Percentiles rank a stretch among this genome's conserved stretches.
Evolutionary conservation across 2,797 vertebrate species (phyloP).

Genomic region (Nasua narica): DNA sequence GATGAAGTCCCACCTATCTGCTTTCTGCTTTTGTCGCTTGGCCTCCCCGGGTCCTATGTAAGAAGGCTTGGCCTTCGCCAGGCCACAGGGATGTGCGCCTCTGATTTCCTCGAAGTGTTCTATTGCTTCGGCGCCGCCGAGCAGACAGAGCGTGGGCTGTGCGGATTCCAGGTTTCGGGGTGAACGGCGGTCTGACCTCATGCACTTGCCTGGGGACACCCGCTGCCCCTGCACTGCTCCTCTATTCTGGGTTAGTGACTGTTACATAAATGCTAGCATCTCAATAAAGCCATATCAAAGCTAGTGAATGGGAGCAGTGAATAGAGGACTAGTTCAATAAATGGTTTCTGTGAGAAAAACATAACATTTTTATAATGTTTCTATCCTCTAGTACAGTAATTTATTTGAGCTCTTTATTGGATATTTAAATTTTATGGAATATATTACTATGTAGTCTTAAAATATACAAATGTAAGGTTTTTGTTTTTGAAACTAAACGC

Average conservation of each 20-base stretch:
- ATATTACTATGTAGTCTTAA: not conserved
- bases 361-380: not conserved
- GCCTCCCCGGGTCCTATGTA: not conserved
- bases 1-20: not conserved
- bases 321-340: not conserved
- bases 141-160: not conserved
- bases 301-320: not conserved
- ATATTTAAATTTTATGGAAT: not conserved
- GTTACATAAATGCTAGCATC: not conserved
- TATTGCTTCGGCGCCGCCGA: accelerated
- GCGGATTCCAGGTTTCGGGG: accelerated
- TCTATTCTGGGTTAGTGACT: not conserved
- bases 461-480: not conserved
- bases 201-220: not conserved
- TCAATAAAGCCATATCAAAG: not conserved
- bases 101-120: not conserved
- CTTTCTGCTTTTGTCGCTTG: not conserved
- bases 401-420: not conserved
- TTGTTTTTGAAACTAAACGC: not conserved
- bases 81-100: not conserved
- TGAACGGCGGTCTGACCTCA: not conserved
- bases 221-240: not conserved
- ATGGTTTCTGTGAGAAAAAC: not conserved
- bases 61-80: not conserved
- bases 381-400: not conserved